Conservation (phyloP, 2,888 invertebrate species). For the Thecocarcelia acutangulata region DNA sequence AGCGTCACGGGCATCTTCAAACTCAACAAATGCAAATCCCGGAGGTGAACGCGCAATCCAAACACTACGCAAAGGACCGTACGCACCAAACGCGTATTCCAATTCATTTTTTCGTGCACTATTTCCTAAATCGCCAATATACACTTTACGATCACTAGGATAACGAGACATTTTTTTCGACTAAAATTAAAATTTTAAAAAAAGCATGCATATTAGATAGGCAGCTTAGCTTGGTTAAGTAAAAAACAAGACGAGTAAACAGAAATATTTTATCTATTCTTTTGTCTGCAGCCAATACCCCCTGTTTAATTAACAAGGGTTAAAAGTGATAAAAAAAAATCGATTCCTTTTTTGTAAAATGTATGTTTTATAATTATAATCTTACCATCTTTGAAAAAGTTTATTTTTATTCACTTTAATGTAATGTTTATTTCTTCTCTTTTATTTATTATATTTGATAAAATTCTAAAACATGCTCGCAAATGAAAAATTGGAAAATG, state of each 20-base stretch:
- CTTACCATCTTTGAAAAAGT: conserved; percentile 62
- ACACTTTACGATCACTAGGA: conserved; percentile 95
- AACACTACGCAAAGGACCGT: conserved; percentile 94
- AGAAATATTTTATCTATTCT: conserved; percentile 64
- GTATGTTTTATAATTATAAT: not conserved
- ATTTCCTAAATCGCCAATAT: conserved; percentile 96
- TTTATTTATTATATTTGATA: conserved; percentile 39
- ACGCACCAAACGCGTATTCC: conserved; percentile 95
- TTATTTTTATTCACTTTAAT: conserved; percentile 22
- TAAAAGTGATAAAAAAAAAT: conserved; percentile 63
- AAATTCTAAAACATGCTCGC: conserved; percentile 63
- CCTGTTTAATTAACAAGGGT: conserved; percentile 61
- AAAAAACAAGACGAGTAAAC: conserved; percentile 59
- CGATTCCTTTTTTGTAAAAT: conserved; percentile 53
- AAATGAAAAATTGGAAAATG: conserved; percentile 56
- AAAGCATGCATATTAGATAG: conserved; percentile 14
- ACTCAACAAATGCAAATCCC: conserved; percentile 97
- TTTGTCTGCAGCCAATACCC: conserved; percentile 64
- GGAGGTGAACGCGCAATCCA: conserved; percentile 98
- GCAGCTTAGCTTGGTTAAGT: conserved; percentile 21
- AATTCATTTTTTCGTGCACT: conserved; percentile 95
- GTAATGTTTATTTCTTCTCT: conserved; percentile 31
- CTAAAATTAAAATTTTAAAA: conserved; percentile 54
- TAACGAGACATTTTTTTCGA: conserved; percentile 78
- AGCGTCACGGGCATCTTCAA: conserved; percentile 94